A percentile compares a stretch with the other conserved stretches of the same genome.
phyloP scores from a whole-genome alignment of 37 sponge, comb jelly and placozoan species.

The Cliona cf. orientalis region DNA sequence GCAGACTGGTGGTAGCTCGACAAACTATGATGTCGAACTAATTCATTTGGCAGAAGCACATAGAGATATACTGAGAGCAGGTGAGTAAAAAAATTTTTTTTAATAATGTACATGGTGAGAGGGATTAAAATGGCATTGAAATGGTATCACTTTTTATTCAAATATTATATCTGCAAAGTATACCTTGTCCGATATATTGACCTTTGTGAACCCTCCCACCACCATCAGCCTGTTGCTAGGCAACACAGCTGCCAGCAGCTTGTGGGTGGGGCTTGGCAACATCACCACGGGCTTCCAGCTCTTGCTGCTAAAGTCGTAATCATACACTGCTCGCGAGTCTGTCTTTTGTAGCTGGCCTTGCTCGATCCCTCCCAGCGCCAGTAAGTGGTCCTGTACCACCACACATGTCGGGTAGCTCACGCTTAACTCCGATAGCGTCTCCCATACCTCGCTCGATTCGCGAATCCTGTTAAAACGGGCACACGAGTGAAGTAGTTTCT shows the following conservation, averaged over 20 bases:
- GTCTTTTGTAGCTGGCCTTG: not conserved
- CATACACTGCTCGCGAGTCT: not conserved
- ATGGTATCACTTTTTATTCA: not conserved
- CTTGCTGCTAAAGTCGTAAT: not conserved
- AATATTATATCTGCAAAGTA: not conserved
- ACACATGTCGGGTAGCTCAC: conserved; percentile 2
- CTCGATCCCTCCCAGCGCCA: conserved; percentile 9
- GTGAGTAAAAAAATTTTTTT: conserved; percentile 14
- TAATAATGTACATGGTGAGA: not conserved
- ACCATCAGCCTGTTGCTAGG: not conserved
- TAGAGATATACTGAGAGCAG: conserved; percentile 81
- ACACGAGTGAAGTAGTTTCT: not conserved
- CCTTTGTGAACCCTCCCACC: conserved; percentile 10
- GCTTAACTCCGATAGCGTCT: not conserved
- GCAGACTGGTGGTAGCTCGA: conserved; percentile 84
- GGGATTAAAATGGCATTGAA: too few species aligned
- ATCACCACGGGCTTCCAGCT: not conserved
- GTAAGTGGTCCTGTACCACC: not conserved
- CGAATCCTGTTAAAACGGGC: not conserved
- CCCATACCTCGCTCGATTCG: not conserved
- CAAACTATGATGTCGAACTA: conserved; percentile 93
- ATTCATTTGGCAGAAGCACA: conserved; percentile 78
- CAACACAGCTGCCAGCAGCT: not conserved
- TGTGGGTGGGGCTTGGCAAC: not conserved
- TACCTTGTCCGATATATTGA: not conserved